phyloP scores from a whole-genome alignment of 2,888 invertebrate genomes.

The Cabera pusaria region DNA sequence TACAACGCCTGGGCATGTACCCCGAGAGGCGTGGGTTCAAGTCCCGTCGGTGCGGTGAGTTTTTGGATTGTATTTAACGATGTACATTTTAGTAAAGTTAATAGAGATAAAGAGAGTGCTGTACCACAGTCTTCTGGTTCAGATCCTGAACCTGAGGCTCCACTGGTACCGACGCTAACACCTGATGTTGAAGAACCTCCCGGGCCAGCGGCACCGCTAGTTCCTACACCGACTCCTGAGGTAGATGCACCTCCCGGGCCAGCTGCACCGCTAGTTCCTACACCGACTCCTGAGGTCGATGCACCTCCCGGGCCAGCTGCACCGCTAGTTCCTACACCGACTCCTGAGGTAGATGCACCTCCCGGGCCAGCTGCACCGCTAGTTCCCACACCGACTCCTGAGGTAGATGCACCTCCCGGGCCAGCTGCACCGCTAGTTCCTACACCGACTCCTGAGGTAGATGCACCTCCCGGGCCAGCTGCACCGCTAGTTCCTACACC shows the following conservation, averaged over 20 bases:
- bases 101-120: too few relatives aligned
- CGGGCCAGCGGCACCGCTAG: not conserved
- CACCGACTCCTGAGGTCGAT: not conserved
- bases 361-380: too few relatives aligned
- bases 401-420: not conserved
- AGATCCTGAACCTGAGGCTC: conserved; percentile 2
- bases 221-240: not conserved
- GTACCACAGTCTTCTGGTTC: too few relatives aligned
- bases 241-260: conserved; percentile 1
- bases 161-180: not conserved
- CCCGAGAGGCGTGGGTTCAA: too few relatives aligned
- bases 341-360: too few relatives aligned
- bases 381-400: too few relatives aligned
- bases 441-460: not conserved
- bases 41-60: too few relatives aligned
- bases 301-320: not conserved
- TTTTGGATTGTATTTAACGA: too few relatives aligned
- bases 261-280: not conserved
- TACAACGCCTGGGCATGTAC: too few relatives aligned
- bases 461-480: not conserved
- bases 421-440: not conserved
- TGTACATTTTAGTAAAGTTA: too few relatives aligned
- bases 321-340: too few relatives aligned
- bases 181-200: not conserved
- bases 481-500: not conserved